These are phyloP conservation scores for Poecile montanus DNA, from an alignment of 2,797 vertebrate species.

Conservation along the genomic window DNA sequence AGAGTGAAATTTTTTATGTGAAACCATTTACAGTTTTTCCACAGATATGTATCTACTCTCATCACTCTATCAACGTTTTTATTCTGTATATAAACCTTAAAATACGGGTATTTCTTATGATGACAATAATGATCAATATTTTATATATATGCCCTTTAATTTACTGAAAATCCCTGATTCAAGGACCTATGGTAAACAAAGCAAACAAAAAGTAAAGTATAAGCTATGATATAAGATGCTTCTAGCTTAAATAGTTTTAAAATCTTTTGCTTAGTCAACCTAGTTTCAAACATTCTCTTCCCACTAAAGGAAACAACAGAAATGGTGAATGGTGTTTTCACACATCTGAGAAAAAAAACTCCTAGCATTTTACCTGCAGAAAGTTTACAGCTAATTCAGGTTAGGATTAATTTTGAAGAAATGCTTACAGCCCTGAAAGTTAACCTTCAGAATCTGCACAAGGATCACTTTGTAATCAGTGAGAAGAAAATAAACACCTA, in stretches of 20 bases:
- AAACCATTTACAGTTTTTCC: background rate
- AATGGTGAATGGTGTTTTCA: background rate
- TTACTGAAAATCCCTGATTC: background rate
- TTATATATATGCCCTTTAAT: background rate
- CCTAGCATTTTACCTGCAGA: background rate
- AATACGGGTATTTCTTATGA: fast-evolving
- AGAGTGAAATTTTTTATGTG: background rate
- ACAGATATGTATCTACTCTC: background rate
- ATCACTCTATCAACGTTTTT: background rate
- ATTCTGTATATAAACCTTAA: background rate
- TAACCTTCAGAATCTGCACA: background rate
- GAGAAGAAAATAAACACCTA: background rate
- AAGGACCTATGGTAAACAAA: background rate
- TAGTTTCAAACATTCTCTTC: background rate
- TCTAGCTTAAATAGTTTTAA: background rate
- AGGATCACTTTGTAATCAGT: background rate
- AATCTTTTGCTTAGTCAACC: background rate
- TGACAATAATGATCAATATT: background rate
- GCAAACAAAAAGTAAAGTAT: background rate
- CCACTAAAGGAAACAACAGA: background rate
- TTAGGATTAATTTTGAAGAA: background rate
- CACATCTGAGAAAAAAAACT: background rate
- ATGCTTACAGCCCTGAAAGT: background rate
- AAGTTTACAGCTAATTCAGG: background rate
- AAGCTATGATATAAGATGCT: background rate